Evolutionary conservation across 2,113 vertebrate genomes (phyloP).

Genomic region (Triplophysa rosa): DNA sequence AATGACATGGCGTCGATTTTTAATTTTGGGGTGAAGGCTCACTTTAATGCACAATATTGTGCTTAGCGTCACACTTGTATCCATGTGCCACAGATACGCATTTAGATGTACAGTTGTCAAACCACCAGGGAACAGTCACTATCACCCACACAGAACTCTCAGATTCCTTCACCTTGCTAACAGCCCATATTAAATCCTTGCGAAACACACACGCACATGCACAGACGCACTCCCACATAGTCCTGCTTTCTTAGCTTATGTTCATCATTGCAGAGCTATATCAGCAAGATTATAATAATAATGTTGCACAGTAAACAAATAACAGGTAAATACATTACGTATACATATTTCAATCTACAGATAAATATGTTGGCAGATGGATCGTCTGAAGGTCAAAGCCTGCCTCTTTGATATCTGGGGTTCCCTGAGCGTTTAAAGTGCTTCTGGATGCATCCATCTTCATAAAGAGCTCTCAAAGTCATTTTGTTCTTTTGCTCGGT

Average conservation of each 20-base stretch:
- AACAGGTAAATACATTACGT: not conserved
- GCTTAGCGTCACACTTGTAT: not conserved
- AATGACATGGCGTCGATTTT: no score
- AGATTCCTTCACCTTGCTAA: slow-evolving; percentile 11
- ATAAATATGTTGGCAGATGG: not conserved
- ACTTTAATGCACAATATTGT: not conserved
- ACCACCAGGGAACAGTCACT: not conserved
- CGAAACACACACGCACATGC: not conserved
- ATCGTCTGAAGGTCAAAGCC: not conserved
- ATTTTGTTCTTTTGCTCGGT: not conserved
- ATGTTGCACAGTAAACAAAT: not conserved
- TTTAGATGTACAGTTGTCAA: not conserved
- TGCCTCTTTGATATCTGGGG: not conserved
- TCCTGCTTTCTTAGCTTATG: not conserved
- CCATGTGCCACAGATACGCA: not conserved
- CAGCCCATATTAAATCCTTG: slow-evolving; percentile 9
- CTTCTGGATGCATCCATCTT: slow-evolving; percentile 20
- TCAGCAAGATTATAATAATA: not conserved
- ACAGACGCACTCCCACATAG: not conserved
- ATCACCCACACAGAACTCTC: slow-evolving; percentile 20
- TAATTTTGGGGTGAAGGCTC: no score
- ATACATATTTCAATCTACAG: not conserved
- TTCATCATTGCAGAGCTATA: not conserved
- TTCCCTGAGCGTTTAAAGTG: not conserved
- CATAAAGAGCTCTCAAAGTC: slow-evolving; percentile 27